Evolutionary conservation across 35 echinoderm and acorn worm species (phyloP).

Genomic region (Nesometra sesokonis): DNA sequence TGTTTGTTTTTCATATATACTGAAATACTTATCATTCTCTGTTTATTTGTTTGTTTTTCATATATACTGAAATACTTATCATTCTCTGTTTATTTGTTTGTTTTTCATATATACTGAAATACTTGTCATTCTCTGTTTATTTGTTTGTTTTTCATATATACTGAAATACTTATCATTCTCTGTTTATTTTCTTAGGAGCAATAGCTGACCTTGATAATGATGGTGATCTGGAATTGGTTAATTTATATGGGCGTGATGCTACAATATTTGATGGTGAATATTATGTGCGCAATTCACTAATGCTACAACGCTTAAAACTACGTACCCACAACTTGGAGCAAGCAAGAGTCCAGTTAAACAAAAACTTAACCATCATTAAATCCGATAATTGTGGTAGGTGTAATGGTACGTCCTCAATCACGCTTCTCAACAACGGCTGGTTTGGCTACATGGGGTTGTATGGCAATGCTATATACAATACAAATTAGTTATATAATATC

Average conservation of each 20-base stretch:
- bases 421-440: neutral
- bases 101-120: too few species aligned
- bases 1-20: too few species aligned
- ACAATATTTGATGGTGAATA: neutral
- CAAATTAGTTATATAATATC: too few species aligned
- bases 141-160: too few species aligned
- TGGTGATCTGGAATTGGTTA: neutral
- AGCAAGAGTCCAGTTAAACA: neutral
- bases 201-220: neutral
- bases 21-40: too few species aligned
- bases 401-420: neutral
- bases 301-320: neutral
- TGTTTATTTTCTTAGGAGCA: neutral
- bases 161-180: too few species aligned
- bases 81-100: too few species aligned
- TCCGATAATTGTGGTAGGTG: neutral
- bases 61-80: too few species aligned
- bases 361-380: neutral
- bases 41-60: too few species aligned
- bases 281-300: neutral
- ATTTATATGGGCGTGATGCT: neutral
- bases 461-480: neutral
- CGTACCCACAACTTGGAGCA: neutral
- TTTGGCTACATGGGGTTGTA: neutral
- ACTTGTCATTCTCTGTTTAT: too few species aligned